These are phyloP conservation scores for Microcebus lehilahytsara DNA, from an alignment of 2,113 vertebrate species.

Conservation along the genomic window DNA sequence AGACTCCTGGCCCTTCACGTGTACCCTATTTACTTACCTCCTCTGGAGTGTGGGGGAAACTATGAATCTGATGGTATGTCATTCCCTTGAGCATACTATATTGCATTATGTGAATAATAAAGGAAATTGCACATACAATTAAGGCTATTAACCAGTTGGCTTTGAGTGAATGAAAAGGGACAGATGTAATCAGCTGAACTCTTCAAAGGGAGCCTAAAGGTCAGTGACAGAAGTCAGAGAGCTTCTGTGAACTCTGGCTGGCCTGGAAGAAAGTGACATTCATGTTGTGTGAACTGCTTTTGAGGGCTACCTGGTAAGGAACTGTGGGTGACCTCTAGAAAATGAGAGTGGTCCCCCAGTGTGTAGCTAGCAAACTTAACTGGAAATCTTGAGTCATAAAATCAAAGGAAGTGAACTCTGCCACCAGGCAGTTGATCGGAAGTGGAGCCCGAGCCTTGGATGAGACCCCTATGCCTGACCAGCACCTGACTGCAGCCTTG, in stretches of 20 bases:
- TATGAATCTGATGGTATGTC: neutral
- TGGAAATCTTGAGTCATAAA: neutral
- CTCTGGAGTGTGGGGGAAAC: neutral
- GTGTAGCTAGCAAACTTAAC: neutral
- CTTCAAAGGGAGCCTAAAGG: neutral
- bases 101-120: neutral
- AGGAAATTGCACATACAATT: neutral
- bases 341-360: neutral
- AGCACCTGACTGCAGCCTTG: neutral
- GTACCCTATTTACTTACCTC: neutral
- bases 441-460: neutral
- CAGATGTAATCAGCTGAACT: neutral
- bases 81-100: neutral
- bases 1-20: neutral
- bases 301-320: neutral
- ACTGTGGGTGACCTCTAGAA: neutral
- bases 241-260: neutral
- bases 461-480: neutral
- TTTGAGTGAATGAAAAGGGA: neutral
- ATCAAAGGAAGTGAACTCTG: neutral
- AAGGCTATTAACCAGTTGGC: neutral
- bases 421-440: neutral
- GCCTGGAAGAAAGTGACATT: neutral
- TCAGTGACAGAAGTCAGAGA: neutral
- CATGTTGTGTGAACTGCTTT: neutral